phyloP scores from a whole-genome alignment of 2,888 invertebrate species.

The Griposia aprilina region DNA sequence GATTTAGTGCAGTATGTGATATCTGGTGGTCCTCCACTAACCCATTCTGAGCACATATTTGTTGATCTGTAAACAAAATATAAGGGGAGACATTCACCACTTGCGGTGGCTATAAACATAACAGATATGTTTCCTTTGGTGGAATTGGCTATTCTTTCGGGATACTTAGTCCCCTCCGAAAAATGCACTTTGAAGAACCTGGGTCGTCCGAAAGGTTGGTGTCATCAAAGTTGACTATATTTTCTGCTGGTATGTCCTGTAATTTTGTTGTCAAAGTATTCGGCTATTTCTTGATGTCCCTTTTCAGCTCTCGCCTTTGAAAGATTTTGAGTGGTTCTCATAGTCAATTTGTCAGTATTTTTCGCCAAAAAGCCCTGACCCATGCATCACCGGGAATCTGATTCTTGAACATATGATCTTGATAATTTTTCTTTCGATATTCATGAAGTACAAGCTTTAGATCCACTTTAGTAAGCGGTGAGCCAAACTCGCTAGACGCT shows the following conservation, averaged over 20 bases:
- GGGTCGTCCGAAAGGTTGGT: slow-evolving; percentile 56
- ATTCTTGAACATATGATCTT: not conserved
- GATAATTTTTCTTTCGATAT: not conserved
- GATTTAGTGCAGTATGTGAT: slow-evolving; percentile 33
- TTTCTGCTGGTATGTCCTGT: slow-evolving; percentile 21
- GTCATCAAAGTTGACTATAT: slow-evolving; percentile 53
- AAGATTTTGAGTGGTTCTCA: not conserved
- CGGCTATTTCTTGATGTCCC: slow-evolving; percentile 11
- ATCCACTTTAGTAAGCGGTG: slow-evolving; percentile 2
- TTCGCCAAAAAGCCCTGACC: not conserved
- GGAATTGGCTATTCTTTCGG: slow-evolving; percentile 52
- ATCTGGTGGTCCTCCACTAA: slow-evolving; percentile 21
- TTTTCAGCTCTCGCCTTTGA: slow-evolving; percentile 4
- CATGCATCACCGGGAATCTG: slow-evolving; percentile 7
- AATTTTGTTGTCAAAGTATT: slow-evolving; percentile 12
- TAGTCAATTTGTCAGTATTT: slow-evolving; percentile 2
- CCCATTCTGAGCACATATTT: slow-evolving; percentile 34
- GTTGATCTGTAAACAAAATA: slow-evolving; percentile 46
- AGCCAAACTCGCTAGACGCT: not conserved
- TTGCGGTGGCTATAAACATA: slow-evolving; percentile 36
- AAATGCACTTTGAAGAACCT: slow-evolving; percentile 21
- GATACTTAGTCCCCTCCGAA: slow-evolving; percentile 51
- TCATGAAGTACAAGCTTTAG: not conserved
- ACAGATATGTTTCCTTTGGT: slow-evolving; percentile 60
- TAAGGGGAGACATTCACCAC: slow-evolving; percentile 21